phyloP scores from a whole-genome alignment of 1,140 invertebrate species.

The Heliothis virescens region DNA sequence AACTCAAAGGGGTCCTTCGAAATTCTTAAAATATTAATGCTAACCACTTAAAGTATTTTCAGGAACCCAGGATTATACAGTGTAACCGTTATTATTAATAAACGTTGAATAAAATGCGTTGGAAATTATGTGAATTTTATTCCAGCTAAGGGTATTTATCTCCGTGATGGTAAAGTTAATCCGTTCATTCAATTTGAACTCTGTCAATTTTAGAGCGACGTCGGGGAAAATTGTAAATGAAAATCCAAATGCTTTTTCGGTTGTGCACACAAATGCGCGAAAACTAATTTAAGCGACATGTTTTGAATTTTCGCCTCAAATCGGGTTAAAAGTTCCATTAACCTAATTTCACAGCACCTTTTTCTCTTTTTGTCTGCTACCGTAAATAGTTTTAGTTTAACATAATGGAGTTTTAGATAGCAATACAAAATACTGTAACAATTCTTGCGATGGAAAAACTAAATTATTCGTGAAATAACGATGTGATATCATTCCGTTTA shows the following conservation, averaged over 20 bases:
- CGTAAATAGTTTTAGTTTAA: background rate
- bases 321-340: background rate
- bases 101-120: slow-evolving; percentile 7
- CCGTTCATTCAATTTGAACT: slow-evolving; percentile 27
- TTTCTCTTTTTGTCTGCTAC: background rate
- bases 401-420: background rate
- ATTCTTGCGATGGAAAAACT: background rate
- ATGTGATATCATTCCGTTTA: background rate
- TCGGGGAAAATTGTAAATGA: background rate
- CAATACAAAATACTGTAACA: background rate
- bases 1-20: background rate
- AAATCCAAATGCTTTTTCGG: background rate
- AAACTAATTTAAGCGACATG: too few relatives aligned
- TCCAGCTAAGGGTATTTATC: slow-evolving; percentile 3
- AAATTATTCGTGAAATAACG: slow-evolving; percentile 19
- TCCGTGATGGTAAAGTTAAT: background rate
- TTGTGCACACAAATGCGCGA: background rate
- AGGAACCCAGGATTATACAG: background rate
- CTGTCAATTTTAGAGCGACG: background rate
- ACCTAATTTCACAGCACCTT: background rate
- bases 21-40: slow-evolving; percentile 1
- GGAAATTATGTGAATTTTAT: background rate
- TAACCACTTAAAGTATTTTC: slow-evolving; percentile 28
- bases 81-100: slow-evolving; percentile 12
- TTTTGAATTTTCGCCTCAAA: background rate